Evolutionary conservation across 2,888 invertebrate genomes (phyloP), one percentile per base, ranked within the genome.

Genomic region (Cyclophora albipunctata): DNA sequence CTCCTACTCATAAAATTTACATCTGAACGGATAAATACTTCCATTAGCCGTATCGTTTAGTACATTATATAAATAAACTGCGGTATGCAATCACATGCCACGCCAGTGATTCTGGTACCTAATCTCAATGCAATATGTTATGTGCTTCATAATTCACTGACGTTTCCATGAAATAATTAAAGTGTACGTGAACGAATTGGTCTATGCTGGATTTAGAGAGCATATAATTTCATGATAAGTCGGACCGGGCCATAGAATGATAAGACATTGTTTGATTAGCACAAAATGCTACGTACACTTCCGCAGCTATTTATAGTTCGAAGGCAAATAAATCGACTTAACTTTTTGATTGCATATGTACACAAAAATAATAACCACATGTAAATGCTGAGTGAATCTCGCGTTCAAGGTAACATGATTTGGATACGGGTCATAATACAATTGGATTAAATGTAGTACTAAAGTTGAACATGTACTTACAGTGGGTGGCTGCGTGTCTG

Each of bases 301-400:
- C 79, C 79, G 76, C 64, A 61, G 66, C 57, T 77, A 78, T 73
- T 73, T 78, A 69, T 77, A 75, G 62, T 61, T 55, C 55, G 61
- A 70, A 69, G 63, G 67, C 69, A 71, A 70, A 70, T 59, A 66
- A 64, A 60, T 61, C 58, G 66, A 55, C 59, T 63, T 66, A 64
- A 69, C 61, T 67, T 69, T 67, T 53, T 60, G 63, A 63, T 66
- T 57, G 59, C 55, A 51, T 55, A 44, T 51, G 53, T 57, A 57
- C 53, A 60, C 64, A 59, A 62, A 62, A 52, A 57, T 59, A 47
- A 47, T 59, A 60, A 49, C 49, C 51, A 51, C 49, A 7, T 52
- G 49, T 53, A 40, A 42, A 59, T 52, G 48, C 55, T 48, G 43
- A 49, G 45, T 45, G 43, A 50, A 52, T 54, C 48, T 49, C 40